Evolutionary conservation across 1,140 invertebrate genomes (phyloP).

Genomic region (Coenobita brevimanus): DNA sequence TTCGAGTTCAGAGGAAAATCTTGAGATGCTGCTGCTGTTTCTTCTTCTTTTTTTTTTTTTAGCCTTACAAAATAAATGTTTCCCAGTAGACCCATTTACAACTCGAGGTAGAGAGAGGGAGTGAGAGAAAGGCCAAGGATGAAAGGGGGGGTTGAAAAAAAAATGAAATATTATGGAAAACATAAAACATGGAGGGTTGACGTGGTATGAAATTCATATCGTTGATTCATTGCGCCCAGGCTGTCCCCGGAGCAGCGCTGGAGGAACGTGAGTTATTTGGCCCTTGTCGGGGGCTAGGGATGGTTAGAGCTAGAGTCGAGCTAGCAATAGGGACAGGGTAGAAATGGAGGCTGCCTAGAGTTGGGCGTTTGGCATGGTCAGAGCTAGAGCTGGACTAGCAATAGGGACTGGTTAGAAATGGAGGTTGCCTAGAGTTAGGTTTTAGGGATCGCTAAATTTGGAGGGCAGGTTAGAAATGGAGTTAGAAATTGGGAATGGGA

Average conservation of each 20-base stretch:
- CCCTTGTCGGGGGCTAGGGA: constrained; percentile 19
- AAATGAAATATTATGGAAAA: constrained; percentile 67
- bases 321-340: neutral
- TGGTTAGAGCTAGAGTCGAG: neutral
- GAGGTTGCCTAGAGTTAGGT: too few species aligned
- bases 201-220: constrained; percentile 67
- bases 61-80: constrained; percentile 42
- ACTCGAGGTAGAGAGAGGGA: too few species aligned
- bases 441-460: too few species aligned
- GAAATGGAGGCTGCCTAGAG: neutral
- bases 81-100: constrained; percentile 65
- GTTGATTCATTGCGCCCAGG: constrained; percentile 52
- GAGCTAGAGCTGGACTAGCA: too few species aligned
- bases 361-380: too few species aligned
- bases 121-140: constrained; percentile 12
- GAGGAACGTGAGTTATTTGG: constrained; percentile 59
- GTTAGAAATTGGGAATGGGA: too few species aligned
- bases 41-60: constrained; percentile 38
- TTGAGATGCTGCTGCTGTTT: too few species aligned
- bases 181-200: constrained; percentile 65
- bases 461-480: too few species aligned
- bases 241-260: constrained; percentile 54
- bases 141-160: constrained; percentile 25
- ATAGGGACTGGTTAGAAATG: too few species aligned
- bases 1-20: constrained; percentile 3